Percentiles rank a stretch among this genome's conserved stretches.
Conservation (phyloP, 2,797 vertebrate species). For the Characodon lateralis region DNA sequence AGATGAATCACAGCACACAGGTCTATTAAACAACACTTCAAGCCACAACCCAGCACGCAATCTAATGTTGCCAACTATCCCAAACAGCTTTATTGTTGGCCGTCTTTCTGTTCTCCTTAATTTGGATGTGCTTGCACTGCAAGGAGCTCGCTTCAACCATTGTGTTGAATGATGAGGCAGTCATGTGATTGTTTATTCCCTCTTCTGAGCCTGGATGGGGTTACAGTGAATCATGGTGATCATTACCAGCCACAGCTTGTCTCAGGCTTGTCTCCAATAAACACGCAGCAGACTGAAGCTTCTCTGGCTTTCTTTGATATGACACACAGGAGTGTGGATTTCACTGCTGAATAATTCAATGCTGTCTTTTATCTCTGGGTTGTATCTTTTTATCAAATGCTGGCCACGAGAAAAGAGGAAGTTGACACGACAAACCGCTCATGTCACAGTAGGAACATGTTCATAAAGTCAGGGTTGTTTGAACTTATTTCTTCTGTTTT, state of each 20-base stretch:
- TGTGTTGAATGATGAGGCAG: not conserved
- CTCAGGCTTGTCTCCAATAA: constrained; percentile 38
- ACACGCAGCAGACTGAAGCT: constrained; percentile 41
- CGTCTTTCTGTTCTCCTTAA: not conserved
- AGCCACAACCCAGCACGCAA: not conserved
- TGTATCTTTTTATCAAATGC: constrained; percentile 20
- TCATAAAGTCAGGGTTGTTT: not conserved
- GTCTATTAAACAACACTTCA: not conserved
- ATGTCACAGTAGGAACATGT: not conserved
- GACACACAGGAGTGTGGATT: constrained; percentile 46
- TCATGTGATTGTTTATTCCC: constrained; percentile 13
- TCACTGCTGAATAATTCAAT: constrained; percentile 70
- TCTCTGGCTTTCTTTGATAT: constrained; percentile 42
- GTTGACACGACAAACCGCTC: constrained; percentile 2
- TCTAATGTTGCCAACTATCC: not conserved
- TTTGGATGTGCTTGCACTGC: not conserved
- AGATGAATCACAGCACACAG: not conserved
- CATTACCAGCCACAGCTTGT: constrained; percentile 43
- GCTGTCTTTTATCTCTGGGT: constrained; percentile 9
- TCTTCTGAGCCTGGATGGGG: constrained; percentile 9
- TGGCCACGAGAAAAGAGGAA: constrained; percentile 30
- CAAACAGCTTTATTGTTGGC: not conserved
- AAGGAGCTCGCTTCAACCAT: not conserved
- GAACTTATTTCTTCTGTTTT: constrained; percentile 19
- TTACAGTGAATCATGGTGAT: constrained; percentile 11